A percentile compares a stretch with the other conserved stretches of the same genome.
These are phyloP conservation scores for Sebastes variabilis DNA, from an alignment of 2,797 vertebrate species.

Conservation along the genomic window DNA sequence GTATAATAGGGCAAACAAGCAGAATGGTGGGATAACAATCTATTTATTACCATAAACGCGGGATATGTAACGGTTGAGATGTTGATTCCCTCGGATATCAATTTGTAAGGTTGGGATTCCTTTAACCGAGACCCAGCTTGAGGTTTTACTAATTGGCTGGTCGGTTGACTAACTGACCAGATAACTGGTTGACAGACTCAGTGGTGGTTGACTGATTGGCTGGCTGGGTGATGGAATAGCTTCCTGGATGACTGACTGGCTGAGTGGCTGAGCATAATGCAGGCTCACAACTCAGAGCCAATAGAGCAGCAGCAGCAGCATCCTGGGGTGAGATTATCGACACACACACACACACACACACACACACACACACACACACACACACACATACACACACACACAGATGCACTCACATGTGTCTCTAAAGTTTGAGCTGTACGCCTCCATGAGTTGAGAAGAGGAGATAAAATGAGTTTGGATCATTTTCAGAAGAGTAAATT, in stretches of 20 bases:
- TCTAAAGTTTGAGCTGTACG: slow-evolving; percentile 29
- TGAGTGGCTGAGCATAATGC: slow-evolving; percentile 49
- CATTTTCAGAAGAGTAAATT: slow-evolving; percentile 27
- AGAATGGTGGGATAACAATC: background rate
- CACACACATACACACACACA: slow-evolving; percentile 24
- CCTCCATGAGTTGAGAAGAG: slow-evolving; percentile 17
- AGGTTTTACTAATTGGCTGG: slow-evolving; percentile 57
- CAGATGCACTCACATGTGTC: slow-evolving; percentile 8
- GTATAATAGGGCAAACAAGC: background rate
- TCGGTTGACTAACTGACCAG: slow-evolving; percentile 71
- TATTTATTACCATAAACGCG: slow-evolving; percentile 13
- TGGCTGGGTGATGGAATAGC: slow-evolving; percentile 60
- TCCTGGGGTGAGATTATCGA: slow-evolving; percentile 44
- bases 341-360: slow-evolving; percentile 28
- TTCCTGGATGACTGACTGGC: slow-evolving; percentile 51
- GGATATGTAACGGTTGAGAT: background rate
- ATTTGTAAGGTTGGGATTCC: slow-evolving; percentile 13
- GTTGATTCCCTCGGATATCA: background rate
- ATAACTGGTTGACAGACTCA: slow-evolving; percentile 74
- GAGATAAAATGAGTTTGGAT: slow-evolving; percentile 33
- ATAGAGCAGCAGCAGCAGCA: slow-evolving; percentile 43
- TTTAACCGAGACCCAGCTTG: slow-evolving; percentile 19
- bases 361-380: slow-evolving; percentile 41
- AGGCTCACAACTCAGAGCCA: slow-evolving; percentile 48
- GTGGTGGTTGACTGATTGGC: slow-evolving; percentile 57